Evolutionary conservation across 2,888 invertebrate species (phyloP), one percentile per base, ranked within the genome.

Genomic region (Heliconius aoede): DNA sequence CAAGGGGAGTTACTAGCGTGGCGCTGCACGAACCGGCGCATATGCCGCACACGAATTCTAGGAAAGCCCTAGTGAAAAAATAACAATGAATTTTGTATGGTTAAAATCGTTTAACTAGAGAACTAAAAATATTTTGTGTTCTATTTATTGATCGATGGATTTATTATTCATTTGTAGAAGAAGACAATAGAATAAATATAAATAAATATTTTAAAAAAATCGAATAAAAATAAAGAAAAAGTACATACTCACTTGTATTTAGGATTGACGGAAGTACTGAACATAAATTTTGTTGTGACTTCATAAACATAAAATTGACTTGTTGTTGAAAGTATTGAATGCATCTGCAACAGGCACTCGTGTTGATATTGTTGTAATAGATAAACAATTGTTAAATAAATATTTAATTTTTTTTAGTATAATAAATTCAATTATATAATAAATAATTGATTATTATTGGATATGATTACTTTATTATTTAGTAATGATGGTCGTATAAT

Each of bases 291-390:
- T 0, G 90, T 89, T 0, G 87, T 78, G 28, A 89, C 28, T 83
- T 90, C 88, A 65, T 90, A 94, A 0, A 89, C 80, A 75, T 90
- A 92, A 77, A 94, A 93, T 76, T 92, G 92, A 51, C 86, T 84
- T 76, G 87, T 86, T 0, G 91, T 89, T 0, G 88, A 82, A 18
- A 89, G 1, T 71, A 93, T 78, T 1, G 94, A 91, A 72, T 93
- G 88, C 0, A 91, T 18, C 92, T 93, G 83, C 51, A 88, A 88
- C 7, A 36, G 13, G 11, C 3, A 24, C 11, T 60, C n/a, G 4
- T 40, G 7, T 26, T 71, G 11, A n/a, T 4, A 26, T 36, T 24
- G 13, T 4, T 24, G 13, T 24, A 24, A 24, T 4, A 30, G n/a
- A 8, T 15, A 4, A 55, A 30, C 7, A 72, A 30, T 32, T 7